phyloP scores from a whole-genome alignment of 2,888 invertebrate species.

The Leucozona laternaria region DNA sequence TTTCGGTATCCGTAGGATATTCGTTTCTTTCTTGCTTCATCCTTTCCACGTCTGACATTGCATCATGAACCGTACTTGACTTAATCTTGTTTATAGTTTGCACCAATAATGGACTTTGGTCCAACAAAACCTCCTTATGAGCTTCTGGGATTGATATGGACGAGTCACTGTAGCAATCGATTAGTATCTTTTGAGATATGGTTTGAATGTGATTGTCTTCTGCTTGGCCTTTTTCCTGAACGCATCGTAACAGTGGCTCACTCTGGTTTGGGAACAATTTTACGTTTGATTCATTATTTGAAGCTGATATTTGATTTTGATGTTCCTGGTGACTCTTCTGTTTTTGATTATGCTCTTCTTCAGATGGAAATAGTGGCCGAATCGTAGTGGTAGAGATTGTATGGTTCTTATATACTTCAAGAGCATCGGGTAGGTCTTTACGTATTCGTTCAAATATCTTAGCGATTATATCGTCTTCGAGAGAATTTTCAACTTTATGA shows the following conservation, averaged over 20 bases:
- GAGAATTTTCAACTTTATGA: background rate
- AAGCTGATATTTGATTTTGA: conserved; percentile 14
- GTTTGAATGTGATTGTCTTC: background rate
- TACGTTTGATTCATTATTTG: conserved; percentile 13
- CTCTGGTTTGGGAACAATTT: background rate
- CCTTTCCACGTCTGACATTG: background rate
- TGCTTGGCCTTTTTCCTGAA: conserved; percentile 1
- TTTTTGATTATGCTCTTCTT: background rate
- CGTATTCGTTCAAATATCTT: conserved; percentile 57
- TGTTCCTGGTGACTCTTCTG: background rate
- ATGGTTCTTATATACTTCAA: conserved; percentile 17
- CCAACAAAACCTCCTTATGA: background rate
- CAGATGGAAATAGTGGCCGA: background rate
- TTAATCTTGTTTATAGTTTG: conserved; percentile 43
- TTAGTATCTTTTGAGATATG: background rate
- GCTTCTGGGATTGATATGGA: background rate
- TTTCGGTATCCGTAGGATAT: conserved; percentile 40
- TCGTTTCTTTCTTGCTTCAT: conserved; percentile 12
- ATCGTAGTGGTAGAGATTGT: background rate
- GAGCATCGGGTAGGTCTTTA: conserved; percentile 21
- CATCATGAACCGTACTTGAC: conserved; percentile 36
- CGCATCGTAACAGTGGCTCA: background rate
- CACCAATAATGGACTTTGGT: conserved; percentile 39
- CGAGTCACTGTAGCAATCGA: background rate
- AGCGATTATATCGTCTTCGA: conserved; percentile 39